phyloP scores from a whole-genome alignment of 1,140 invertebrate species.

The Sweltsa coloradensis region DNA sequence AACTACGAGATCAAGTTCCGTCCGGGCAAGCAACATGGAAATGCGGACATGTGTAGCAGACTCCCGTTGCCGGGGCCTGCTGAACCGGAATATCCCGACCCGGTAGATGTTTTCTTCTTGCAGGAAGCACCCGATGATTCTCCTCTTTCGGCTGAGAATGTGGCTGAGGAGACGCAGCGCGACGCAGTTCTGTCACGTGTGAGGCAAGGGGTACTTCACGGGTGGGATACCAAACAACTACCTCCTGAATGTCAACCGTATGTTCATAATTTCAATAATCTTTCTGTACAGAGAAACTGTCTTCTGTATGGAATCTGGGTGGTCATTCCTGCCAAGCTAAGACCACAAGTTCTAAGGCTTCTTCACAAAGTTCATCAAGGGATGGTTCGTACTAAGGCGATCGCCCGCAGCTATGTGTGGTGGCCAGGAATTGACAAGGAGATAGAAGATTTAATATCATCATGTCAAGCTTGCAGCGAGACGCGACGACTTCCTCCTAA shows the following conservation, averaged over 20 bases:
- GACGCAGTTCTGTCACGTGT: background rate
- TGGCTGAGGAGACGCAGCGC: background rate
- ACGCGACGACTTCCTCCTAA: conserved; percentile 11
- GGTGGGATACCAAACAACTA: background rate
- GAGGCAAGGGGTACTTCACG: background rate
- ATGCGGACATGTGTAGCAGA: no score
- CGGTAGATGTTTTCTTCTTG: no score
- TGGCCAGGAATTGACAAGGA: conserved; percentile 27
- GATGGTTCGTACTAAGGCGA: conserved; percentile 25
- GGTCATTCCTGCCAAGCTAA: conserved; percentile 21
- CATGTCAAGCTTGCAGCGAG: conserved; percentile 19
- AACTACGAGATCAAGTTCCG: no score
- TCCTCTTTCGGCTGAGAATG: background rate
- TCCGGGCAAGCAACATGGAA: no score
- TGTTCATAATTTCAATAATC: background rate
- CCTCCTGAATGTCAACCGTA: background rate
- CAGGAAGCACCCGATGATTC: background rate
- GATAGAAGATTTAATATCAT: conserved; percentile 21
- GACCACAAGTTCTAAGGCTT: conserved; percentile 19
- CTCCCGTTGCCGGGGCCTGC: no score
- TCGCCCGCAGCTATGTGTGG: conserved; percentile 26
- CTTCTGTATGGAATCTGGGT: conserved; percentile 24
- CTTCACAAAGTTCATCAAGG: conserved; percentile 26
- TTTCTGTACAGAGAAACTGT: background rate
- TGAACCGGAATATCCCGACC: no score